Percentiles rank a stretch among this genome's conserved stretches.
Evolutionary conservation across 2,888 invertebrate genomes (phyloP).

Genomic region (Lumbricus terrestris): DNA sequence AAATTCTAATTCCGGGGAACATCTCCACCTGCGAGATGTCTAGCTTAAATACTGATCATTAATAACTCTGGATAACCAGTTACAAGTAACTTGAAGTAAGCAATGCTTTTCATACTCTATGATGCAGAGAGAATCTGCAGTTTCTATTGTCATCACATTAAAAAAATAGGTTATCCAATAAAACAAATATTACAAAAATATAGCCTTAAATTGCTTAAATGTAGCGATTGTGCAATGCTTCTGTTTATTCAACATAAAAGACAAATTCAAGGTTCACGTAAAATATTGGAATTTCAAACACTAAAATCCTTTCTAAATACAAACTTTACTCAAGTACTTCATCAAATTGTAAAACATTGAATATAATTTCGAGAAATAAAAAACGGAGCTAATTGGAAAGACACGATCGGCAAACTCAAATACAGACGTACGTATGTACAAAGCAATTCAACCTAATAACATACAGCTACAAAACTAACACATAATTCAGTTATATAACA

Average conservation of each 20-base stretch:
- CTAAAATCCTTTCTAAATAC: not conserved
- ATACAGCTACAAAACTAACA: not conserved
- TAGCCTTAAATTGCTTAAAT: not conserved
- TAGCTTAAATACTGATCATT: too few relatives aligned
- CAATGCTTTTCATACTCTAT: not conserved
- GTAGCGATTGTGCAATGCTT: too few relatives aligned
- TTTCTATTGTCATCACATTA: too few relatives aligned
- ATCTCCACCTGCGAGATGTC: too few relatives aligned
- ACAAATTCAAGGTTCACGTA: not conserved
- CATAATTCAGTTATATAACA: not conserved
- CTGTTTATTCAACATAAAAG: not conserved
- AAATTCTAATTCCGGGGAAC: too few relatives aligned
- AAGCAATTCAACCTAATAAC: too few relatives aligned
- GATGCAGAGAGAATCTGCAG: too few relatives aligned
- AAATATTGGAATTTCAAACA: not conserved
- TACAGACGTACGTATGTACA: not conserved
- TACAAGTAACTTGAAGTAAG: not conserved
- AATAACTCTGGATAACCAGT: conserved; percentile 3
- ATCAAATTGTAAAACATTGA: not conserved
- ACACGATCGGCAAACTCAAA: not conserved
- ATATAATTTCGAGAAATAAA: not conserved
- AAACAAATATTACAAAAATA: not conserved
- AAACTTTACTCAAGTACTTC: not conserved
- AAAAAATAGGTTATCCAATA: not conserved
- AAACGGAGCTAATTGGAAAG: not conserved